Evolutionary conservation across 1,140 invertebrate species (phyloP), one percentile per base, ranked within the genome.

Genomic region (Lethocerus indicus): DNA sequence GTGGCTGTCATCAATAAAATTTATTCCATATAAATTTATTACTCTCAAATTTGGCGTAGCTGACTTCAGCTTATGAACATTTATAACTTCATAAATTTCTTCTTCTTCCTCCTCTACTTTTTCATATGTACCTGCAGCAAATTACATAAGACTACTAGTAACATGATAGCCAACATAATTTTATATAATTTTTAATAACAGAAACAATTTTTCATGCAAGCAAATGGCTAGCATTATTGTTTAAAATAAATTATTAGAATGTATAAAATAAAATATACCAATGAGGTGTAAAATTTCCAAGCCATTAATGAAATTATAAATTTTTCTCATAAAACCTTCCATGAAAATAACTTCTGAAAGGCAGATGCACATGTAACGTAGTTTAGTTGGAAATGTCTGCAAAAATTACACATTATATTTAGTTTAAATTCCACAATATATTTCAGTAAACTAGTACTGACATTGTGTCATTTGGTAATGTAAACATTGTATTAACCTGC

Each of bases 271-370:
- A 48, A 20, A 47, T 36, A 39, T 29, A 90, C 90, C 96, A 62
- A 99, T 92, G 21, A 99, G 72, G 70, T 98, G 95, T 26, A 99
- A 71, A 51, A 97, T 89, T 73, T 98, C 91, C n/a, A 99, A 64
- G 7, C 94, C 95, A 54, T 98, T 98, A 59, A 99, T 95, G 62
- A 97, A 98, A 63, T 97, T 98, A 65, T 99, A 98, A 54, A 98
- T 98, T 67, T 98, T 95, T 51, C 96, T 71, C 91, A 99, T 98
- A 63, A 99, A 98, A n/a, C 95, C 96, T 67, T 99, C 96, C 84
- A 99, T 93, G 66, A 99, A 99, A 62, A 99, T 99, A 41, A 98
- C 95, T 66, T 98, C 95, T 0, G 92, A 97, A 1, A 99, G 68
- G 59, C 95, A 98, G 58, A 99, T 89, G 64, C 93, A 97, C 69